Conservation (phyloP, 2,797 vertebrate species). For the Peromyscus melanophrys region DNA sequence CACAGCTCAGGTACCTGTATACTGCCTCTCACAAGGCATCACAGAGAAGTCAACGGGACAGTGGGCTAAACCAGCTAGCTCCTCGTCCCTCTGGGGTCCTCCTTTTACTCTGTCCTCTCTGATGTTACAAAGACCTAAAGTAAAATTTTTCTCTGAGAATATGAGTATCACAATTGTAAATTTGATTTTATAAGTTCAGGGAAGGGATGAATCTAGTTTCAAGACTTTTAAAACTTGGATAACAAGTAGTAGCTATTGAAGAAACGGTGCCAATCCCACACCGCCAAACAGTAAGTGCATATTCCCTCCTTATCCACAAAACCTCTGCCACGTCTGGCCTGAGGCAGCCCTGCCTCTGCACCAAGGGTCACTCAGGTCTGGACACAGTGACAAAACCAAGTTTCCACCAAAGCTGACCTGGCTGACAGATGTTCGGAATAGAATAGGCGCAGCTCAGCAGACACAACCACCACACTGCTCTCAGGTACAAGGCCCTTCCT, state of each 20-base stretch:
- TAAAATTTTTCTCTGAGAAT: background rate
- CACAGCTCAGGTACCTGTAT: background rate
- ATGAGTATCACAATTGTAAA: background rate
- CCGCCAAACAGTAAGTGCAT: background rate
- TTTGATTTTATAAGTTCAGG: background rate
- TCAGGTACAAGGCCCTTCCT: background rate
- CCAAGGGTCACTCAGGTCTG: background rate
- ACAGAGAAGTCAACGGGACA: background rate
- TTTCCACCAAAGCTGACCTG: background rate
- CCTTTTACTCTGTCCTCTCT: background rate
- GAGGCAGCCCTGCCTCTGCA: background rate
- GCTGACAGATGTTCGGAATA: background rate
- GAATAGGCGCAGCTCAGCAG: background rate
- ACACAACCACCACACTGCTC: background rate
- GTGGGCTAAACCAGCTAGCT: background rate
- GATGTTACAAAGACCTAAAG: background rate
- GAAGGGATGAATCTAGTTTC: background rate
- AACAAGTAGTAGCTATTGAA: constrained; percentile 25
- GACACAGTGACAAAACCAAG: background rate
- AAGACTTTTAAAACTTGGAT: constrained; percentile 49
- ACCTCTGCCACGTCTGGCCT: background rate
- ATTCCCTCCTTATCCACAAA: background rate
- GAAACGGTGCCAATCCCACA: background rate
- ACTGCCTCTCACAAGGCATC: background rate
- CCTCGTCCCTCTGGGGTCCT: background rate